Conservation (phyloP, 2,888 invertebrate species). For the Drosophila mercatorum region DNA sequence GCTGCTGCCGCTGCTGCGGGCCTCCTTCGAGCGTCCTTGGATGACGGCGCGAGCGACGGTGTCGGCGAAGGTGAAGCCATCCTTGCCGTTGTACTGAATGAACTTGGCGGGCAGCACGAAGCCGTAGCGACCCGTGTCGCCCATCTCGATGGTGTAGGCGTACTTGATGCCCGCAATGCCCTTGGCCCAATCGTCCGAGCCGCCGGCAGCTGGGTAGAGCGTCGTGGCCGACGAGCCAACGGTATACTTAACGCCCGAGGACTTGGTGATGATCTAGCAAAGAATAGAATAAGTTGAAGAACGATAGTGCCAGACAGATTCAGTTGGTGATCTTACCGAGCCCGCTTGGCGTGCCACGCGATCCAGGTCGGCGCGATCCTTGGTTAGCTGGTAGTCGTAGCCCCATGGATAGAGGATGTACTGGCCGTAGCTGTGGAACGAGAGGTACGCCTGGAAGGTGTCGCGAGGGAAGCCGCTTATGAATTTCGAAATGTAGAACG, state of each 20-base stretch:
- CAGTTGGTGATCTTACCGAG: constrained; percentile 84
- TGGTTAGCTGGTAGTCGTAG: constrained; percentile 90
- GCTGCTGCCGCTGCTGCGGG: constrained; percentile 40
- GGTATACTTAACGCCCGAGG: constrained; percentile 87
- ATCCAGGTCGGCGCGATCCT: constrained; percentile 89
- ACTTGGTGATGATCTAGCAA: constrained; percentile 78
- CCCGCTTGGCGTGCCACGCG: constrained; percentile 89
- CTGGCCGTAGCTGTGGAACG: constrained; percentile 94
- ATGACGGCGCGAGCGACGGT: constrained; percentile 87
- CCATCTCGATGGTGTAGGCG: constrained; percentile 94
- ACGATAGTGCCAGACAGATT: neutral
- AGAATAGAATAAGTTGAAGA: neutral
- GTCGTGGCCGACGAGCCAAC: constrained; percentile 92
- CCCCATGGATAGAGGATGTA: constrained; percentile 95
- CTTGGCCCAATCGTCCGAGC: constrained; percentile 97
- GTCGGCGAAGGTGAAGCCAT: constrained; percentile 90
- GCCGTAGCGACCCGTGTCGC: constrained; percentile 93
- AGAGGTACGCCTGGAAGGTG: constrained; percentile 89
- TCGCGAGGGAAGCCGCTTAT: constrained; percentile 85
- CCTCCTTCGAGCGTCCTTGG: constrained; percentile 64
- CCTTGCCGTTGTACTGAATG: constrained; percentile 91
- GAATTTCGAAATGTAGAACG: constrained; percentile 88
- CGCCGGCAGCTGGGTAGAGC: constrained; percentile 92
- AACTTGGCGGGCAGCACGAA: constrained; percentile 93
- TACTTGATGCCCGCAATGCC: constrained; percentile 92